These are phyloP conservation scores for Drymonia ruficornis DNA, from an alignment of 2,888 invertebrate species.

Conservation along the genomic window DNA sequence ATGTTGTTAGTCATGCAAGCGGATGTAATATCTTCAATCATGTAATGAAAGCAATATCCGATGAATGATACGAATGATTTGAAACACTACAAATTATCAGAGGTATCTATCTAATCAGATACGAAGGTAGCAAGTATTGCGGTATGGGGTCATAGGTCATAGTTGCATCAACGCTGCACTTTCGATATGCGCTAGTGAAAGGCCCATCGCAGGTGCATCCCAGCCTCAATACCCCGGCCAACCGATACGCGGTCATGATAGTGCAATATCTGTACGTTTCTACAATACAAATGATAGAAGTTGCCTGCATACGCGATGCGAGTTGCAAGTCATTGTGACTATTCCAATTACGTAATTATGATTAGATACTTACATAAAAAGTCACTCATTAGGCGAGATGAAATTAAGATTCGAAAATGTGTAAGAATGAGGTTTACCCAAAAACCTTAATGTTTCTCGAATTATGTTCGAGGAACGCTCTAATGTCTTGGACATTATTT, in stretches of 20 bases:
- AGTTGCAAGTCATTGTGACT: too few species aligned
- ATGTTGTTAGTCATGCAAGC: not conserved
- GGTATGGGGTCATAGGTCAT: constrained; percentile 64
- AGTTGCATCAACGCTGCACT: constrained; percentile 79
- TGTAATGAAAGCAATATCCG: constrained; percentile 3
- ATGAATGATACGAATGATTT: constrained; percentile 3
- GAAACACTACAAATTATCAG: constrained; percentile 28
- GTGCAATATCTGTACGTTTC: too few species aligned
- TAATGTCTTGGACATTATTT: constrained; percentile 38
- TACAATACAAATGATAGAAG: too few species aligned
- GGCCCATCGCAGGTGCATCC: constrained; percentile 64
- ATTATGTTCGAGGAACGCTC: constrained; percentile 20
- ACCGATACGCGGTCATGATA: not conserved
- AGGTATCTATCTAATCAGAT: constrained; percentile 42
- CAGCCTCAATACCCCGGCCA: not conserved
- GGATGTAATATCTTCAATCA: constrained; percentile 2
- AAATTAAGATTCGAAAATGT: not conserved
- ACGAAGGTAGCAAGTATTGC: constrained; percentile 35
- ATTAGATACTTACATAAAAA: too few species aligned
- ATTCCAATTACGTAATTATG: too few species aligned
- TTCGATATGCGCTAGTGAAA: constrained; percentile 79
- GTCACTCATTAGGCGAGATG: not conserved
- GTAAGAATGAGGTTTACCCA: not conserved
- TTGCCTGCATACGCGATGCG: too few species aligned
- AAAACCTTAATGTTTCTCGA: constrained; percentile 13